Percentiles rank a stretch among this genome's conserved stretches.
Evolutionary conservation across 2,888 invertebrate genomes (phyloP).

Genomic region (Sphaerophoria taeniata): DNA sequence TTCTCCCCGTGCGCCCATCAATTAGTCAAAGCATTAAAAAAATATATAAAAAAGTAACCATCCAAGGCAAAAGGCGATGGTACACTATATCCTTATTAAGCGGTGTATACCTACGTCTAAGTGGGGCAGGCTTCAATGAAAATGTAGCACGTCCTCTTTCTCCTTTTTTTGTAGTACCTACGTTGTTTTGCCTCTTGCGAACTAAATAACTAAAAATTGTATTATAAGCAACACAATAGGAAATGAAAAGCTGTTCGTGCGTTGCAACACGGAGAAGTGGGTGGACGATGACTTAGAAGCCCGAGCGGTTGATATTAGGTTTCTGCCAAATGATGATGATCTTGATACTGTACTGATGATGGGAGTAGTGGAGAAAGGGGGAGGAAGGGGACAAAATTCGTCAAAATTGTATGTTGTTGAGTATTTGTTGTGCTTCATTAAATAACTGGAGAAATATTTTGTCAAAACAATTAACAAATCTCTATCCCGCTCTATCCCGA

Average conservation of each 20-base stretch:
- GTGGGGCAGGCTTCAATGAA: constrained; percentile 12
- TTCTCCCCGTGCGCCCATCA: constrained; percentile 21
- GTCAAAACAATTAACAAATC: too few relatives aligned
- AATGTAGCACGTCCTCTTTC: constrained; percentile 20
- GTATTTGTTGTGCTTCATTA: too few relatives aligned
- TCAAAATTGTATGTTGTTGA: too few relatives aligned
- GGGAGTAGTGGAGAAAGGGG: too few relatives aligned
- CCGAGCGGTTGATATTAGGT: background rate
- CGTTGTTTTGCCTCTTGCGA: background rate
- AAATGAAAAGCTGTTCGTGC: constrained; percentile 31
- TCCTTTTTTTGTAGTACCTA: background rate
- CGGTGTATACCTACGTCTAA: background rate
- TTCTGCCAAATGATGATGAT: background rate
- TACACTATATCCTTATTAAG: constrained; percentile 13
- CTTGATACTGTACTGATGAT: background rate
- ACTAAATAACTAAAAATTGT: constrained; percentile 67
- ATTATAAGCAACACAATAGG: constrained; percentile 32
- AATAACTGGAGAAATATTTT: too few relatives aligned
- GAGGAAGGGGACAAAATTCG: too few relatives aligned
- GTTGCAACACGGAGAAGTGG: background rate
- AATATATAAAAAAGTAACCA: background rate
- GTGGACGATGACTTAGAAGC: background rate
- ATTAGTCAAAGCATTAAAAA: constrained; percentile 30
- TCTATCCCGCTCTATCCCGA: too few relatives aligned
- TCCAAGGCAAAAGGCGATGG: constrained; percentile 5